Evolutionary conservation across 2,113 vertebrate species (phyloP), one percentile per base, ranked within the genome.

Genomic region (Siniperca knerii): DNA sequence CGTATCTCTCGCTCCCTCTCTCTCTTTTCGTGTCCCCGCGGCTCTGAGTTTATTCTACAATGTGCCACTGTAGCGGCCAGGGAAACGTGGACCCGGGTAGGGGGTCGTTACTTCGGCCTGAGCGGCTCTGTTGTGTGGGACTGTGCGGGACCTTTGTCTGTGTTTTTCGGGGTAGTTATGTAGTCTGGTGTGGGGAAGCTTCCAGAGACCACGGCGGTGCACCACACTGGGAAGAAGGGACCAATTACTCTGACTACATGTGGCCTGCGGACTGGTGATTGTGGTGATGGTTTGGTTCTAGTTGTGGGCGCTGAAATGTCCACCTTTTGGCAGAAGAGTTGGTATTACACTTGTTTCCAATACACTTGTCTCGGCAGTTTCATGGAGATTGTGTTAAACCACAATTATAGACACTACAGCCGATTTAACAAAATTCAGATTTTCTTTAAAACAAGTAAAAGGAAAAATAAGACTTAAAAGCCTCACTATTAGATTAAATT

Each of bases 81-180:
- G 87, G 77, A 94, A 94, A 94, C 93, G 92, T 93, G 93, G 90
- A 90, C 61, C 55, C 87, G 83, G 77, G 93, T 86, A 92, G 94
- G 94, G 94, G 95, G 94, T 94, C 93, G 75, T 94, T 94, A 94
- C 82, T 95, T 94, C 92, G 87, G 94, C 93, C 92, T 92, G 76
- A 91, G 90, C 82, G 82, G 86, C 82, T 93, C 92, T 94, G 88
- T 93, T 94, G 92, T 93, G 88, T 83, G 82, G 83, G 82, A 66
- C 87, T 79, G 84, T 89, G 86, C 81, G 65, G 87, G 81, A 91
- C 83, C 86, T 94, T 88, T 92, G 89, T 90, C 84, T 87, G 87
- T 76, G 83, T 44, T 88, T 90, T 89, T 92, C 74, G 65, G 88
- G 90, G 72, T 93, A 89, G 92, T 93, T 91, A 88, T 91, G 88